These are phyloP conservation scores for Athalia rosae DNA, from an alignment of 2,888 invertebrate species.

Conservation along the genomic window DNA sequence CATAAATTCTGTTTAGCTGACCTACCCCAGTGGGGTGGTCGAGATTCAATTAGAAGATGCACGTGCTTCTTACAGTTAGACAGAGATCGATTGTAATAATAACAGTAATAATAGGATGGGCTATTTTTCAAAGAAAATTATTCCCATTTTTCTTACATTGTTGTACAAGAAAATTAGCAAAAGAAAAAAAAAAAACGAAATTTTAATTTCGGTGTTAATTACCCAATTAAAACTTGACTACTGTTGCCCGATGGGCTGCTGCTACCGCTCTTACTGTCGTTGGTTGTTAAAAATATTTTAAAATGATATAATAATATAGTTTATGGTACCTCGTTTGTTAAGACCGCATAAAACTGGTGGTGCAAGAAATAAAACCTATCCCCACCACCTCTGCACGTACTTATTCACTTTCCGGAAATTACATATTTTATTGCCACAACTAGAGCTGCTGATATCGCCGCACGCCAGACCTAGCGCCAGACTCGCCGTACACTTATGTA, in stretches of 20 bases:
- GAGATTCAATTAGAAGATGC: slow-evolving; percentile 17
- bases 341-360: slow-evolving; percentile 23
- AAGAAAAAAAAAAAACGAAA: too few species aligned
- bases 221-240: slow-evolving; percentile 31
- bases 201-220: slow-evolving; percentile 28
- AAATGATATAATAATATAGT: slow-evolving; percentile 7
- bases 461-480: slow-evolving; percentile 15
- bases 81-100: too few species aligned
- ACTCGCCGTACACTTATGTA: neutral
- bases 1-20: neutral
- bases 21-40: too few species aligned
- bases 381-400: neutral
- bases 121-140: too few species aligned
- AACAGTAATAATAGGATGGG: too few species aligned
- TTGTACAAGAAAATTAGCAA: slow-evolving; percentile 12
- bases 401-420: slow-evolving; percentile 14
- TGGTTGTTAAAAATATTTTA: slow-evolving; percentile 29
- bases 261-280: neutral
- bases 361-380: slow-evolving; percentile 27
- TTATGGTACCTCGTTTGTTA: slow-evolving; percentile 40
- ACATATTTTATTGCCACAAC: slow-evolving; percentile 32
- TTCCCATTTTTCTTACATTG: neutral
- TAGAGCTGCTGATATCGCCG: slow-evolving; percentile 18
- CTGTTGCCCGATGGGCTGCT: neutral
- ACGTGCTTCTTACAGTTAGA: too few species aligned